Evolutionary conservation across 1,140 invertebrate genomes (phyloP).

Genomic region (Zaprionus ghesquierei): DNA sequence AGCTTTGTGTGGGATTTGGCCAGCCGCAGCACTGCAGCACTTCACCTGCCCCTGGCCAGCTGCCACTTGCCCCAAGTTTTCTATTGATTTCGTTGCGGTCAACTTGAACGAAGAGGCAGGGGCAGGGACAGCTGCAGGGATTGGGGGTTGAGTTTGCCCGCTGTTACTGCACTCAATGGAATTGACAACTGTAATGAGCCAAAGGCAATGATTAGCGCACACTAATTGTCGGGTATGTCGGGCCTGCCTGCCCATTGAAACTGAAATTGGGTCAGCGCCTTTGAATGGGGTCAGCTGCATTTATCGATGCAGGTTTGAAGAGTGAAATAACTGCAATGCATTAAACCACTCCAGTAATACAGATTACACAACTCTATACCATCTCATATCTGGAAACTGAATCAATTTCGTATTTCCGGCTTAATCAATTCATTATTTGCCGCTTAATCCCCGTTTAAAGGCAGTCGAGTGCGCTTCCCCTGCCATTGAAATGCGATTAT

Average conservation of each 20-base stretch:
- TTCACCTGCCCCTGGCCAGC: conserved; percentile 5
- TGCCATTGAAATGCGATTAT: conserved; percentile 40
- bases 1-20: conserved; percentile 42
- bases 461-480: neutral
- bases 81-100: conserved; percentile 51
- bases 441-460: conserved; percentile 9
- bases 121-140: neutral
- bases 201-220: conserved; percentile 25
- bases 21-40: conserved; percentile 22
- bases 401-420: neutral
- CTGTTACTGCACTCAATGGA: conserved; percentile 12
- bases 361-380: neutral
- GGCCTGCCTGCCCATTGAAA: neutral
- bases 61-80: conserved; percentile 8
- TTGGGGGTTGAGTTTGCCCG: too few relatives aligned
- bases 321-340: too few relatives aligned
- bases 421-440: neutral
- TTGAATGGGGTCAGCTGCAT: conserved; percentile 36
- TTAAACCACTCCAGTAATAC: neutral
- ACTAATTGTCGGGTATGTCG: conserved; percentile 8
- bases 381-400: neutral
- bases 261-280: conserved; percentile 13
- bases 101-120: neutral
- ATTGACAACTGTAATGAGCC: conserved; percentile 41
- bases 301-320: neutral